These are phyloP conservation scores for Saccostrea glomerata DNA, from an alignment of 1,140 invertebrate species.

Conservation along the genomic window DNA sequence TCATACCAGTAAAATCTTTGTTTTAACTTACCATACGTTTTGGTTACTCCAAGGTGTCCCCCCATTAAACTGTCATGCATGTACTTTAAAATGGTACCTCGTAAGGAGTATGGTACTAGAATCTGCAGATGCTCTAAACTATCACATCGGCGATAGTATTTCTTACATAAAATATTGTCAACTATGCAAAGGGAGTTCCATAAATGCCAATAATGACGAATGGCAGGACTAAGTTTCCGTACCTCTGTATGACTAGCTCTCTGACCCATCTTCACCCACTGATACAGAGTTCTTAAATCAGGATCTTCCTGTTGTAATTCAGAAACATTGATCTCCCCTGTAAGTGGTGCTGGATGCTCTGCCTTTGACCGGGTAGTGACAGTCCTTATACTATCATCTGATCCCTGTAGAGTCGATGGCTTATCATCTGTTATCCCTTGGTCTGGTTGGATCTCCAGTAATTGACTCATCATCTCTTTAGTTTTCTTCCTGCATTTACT, in stretches of 20 bases:
- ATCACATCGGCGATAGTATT: too few relatives aligned
- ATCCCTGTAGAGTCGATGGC: background rate
- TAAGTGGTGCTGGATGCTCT: too few relatives aligned
- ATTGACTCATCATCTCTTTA: conserved; percentile 29
- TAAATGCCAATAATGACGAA: conserved; percentile 7
- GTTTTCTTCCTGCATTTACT: conserved; percentile 19
- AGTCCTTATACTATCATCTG: background rate
- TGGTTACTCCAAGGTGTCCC: conserved; percentile 46
- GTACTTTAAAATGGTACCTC: background rate
- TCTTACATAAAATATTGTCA: conserved; percentile 8
- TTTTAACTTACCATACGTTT: conserved; percentile 34
- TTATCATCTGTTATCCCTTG: background rate
- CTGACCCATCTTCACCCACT: background rate
- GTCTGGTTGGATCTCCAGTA: background rate
- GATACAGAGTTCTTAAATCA: background rate
- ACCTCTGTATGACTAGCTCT: background rate
- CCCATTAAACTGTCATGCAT: conserved; percentile 44
- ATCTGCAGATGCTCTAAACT: background rate
- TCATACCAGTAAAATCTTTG: conserved; percentile 45
- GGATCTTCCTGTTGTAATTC: background rate
- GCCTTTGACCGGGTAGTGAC: too few relatives aligned
- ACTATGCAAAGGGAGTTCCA: background rate
- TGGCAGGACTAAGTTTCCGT: background rate
- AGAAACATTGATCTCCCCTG: background rate
- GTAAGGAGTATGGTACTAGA: background rate